Percentiles rank a stretch among this genome's conserved stretches.
Conservation (phyloP, 2,888 invertebrate species). For the Erannis defoliaria region DNA sequence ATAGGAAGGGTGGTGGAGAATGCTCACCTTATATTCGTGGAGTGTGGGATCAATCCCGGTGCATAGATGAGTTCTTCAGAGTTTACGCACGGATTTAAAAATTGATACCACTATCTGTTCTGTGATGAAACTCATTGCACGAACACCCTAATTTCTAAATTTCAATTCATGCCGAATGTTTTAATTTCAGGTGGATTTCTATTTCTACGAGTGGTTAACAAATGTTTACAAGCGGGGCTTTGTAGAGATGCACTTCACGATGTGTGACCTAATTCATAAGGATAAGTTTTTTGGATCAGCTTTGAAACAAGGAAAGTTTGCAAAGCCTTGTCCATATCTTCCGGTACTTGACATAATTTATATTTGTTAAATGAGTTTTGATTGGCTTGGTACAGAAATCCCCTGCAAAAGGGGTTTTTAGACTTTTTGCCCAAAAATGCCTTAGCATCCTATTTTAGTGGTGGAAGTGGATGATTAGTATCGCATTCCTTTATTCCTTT, state of each 20-base stretch:
- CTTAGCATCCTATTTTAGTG: too few species aligned
- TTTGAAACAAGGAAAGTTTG: constrained; percentile 39
- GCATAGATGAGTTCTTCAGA: too few species aligned
- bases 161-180: neutral
- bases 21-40: too few species aligned
- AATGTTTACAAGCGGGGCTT: constrained; percentile 34
- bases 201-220: constrained; percentile 36
- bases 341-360: constrained; percentile 32
- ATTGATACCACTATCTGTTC: neutral
- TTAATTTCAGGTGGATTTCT: constrained; percentile 30
- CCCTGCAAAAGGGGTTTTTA: too few species aligned
- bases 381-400: too few species aligned
- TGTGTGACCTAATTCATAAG: constrained; percentile 47
- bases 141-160: neutral
- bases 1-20: too few species aligned
- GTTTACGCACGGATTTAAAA: too few species aligned
- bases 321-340: constrained; percentile 43
- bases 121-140: too few species aligned
- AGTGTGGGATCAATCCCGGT: too few species aligned
- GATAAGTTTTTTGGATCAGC: constrained; percentile 34
- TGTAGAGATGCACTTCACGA: constrained; percentile 44
- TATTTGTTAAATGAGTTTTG: neutral
- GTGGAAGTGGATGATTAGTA: too few species aligned
- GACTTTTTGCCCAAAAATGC: too few species aligned
- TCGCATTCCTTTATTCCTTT: neutral